A percentile compares a stretch with the other conserved stretches of the same genome.
Evolutionary conservation across 2,888 invertebrate genomes (phyloP).

Genomic region (Ephialtes manifestator): DNA sequence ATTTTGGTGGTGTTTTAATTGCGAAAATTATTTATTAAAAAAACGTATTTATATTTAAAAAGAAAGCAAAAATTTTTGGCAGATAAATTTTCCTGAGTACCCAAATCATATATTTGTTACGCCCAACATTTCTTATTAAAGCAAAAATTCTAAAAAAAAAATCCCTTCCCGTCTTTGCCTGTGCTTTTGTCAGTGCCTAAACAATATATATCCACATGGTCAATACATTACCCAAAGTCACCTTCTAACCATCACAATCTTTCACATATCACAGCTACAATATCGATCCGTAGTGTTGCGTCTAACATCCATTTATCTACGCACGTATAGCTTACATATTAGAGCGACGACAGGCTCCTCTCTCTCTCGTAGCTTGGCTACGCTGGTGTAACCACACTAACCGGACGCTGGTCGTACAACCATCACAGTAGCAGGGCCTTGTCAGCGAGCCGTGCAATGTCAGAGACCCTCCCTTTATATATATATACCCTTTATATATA

Average conservation of each 20-base stretch:
- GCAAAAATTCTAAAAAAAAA: not conserved
- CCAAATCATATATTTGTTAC: no score
- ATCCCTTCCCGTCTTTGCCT: not conserved
- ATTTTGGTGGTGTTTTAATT: no score
- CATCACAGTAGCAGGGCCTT: slow-evolving; percentile 46
- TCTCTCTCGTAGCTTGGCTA: slow-evolving; percentile 32
- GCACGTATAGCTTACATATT: not conserved
- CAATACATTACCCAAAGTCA: not conserved
- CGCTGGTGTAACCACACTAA: slow-evolving; percentile 46
- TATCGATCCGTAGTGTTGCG: slow-evolving; percentile 5
- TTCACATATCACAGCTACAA: not conserved
- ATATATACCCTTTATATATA: slow-evolving; percentile 6
- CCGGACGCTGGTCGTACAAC: slow-evolving; percentile 44
- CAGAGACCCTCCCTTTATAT: slow-evolving; percentile 38
- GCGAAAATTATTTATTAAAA: no score
- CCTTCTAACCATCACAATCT: not conserved
- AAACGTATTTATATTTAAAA: no score
- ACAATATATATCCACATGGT: not conserved
- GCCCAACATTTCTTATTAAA: not conserved
- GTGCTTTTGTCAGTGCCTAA: not conserved
- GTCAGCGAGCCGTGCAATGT: slow-evolving; percentile 62
- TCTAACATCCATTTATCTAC: slow-evolving; percentile 31
- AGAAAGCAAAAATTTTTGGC: no score
- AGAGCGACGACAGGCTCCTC: slow-evolving; percentile 26
- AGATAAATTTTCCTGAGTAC: no score